phyloP scores from a whole-genome alignment of 2,888 invertebrate genomes.

The Noctua pronuba region DNA sequence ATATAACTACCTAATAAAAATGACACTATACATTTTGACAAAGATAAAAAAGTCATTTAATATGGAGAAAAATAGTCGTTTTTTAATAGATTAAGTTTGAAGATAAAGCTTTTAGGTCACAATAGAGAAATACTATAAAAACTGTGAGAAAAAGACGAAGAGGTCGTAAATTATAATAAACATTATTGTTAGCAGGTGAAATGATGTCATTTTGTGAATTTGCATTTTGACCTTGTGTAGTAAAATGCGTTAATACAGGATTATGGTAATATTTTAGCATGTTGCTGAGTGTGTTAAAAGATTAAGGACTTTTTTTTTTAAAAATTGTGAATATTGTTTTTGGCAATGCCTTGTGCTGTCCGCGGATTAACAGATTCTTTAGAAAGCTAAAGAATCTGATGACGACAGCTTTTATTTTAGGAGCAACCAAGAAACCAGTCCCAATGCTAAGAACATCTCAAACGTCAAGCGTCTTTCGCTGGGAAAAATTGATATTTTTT shows the following conservation, averaged over 20 bases:
- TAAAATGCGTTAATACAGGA: slow-evolving; percentile 37
- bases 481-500: neutral
- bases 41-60: slow-evolving; percentile 32
- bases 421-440: neutral
- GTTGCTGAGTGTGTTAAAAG: slow-evolving; percentile 9
- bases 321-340: neutral
- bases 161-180: slow-evolving; percentile 30
- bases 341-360: neutral
- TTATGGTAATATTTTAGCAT: slow-evolving; percentile 39
- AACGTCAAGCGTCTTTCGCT: neutral
- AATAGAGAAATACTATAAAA: slow-evolving; percentile 32
- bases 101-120: slow-evolving; percentile 26
- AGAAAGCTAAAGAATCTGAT: neutral
- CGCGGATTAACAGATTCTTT: no score
- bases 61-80: slow-evolving; percentile 7
- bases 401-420: slow-evolving; percentile 1
- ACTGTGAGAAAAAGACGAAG: slow-evolving; percentile 5
- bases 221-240: slow-evolving; percentile 44
- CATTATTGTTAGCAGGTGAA: slow-evolving; percentile 21
- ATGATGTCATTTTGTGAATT: slow-evolving; percentile 44
- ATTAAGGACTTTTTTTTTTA: slow-evolving; percentile 14
- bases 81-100: slow-evolving; percentile 5
- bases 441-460: neutral
- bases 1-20: slow-evolving; percentile 44
- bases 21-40: slow-evolving; percentile 19